Base-by-base conservation (phyloP, 35 echinoderm and acorn worm species). In the Lytechinus variegatus region DNA sequence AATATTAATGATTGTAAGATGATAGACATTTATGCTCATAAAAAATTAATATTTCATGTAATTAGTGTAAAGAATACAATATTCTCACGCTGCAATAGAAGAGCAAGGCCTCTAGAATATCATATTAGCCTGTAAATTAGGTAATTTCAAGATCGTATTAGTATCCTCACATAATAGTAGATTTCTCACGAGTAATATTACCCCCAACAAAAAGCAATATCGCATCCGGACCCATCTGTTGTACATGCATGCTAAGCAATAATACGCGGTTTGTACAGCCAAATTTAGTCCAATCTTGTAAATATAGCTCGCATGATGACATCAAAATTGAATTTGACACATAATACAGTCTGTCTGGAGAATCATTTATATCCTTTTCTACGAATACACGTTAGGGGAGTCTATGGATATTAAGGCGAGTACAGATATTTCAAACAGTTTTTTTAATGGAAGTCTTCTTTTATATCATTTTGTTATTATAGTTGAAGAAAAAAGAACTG, bases 281-380 rank as follows among this genome's bases (percentile, higher is more conserved):
- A 79, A 79, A 79, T 79, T 79, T 79, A 79, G 66, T 79, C 66
- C 66, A 79, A 79, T 79, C 66, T 79, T 79, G 66, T 79, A 79
- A 79, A 79, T 79, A 79, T 79, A 79, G 66, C 66, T 79, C 66
- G 66, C 66, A 79, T 79, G 66, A 79, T 79, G 66, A 79, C n/a
- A 79, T 79, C 66, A 79, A 79, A 79, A 79, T 79, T 79, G 66
- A 79, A 79, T 79, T 79, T 79, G 66, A 5, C 66, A 79, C 66
- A 79, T 79, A 79, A 79, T 79, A 24, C 66, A 79, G 66, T 24
- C 16, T 79, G 66, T 79, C 66, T 79, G 66, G 66, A 79, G 66
- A 79, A 79, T 16, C 14, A 79, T 79, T 79, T 79, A 24, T 6
- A 0, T 24, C n/a, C n/a, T 79, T 79, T 79, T 79, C 66, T 79